Conservation (phyloP, 1,140 invertebrate genomes). For the Tetragnatha versicolor region DNA sequence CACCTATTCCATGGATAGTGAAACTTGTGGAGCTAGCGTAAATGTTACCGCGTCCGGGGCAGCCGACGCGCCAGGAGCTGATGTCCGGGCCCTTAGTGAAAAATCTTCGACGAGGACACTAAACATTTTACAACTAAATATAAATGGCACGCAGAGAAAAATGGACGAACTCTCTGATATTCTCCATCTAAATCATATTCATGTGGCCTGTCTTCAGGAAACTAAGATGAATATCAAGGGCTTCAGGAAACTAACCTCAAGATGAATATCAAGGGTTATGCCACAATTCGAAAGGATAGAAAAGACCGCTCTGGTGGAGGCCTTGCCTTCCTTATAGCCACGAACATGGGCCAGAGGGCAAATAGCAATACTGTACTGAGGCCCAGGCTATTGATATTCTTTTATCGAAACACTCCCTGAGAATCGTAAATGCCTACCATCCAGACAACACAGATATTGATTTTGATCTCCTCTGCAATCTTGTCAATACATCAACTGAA, state of each 20-base stretch:
- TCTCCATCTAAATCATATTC: too few species aligned
- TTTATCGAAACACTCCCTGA: neutral
- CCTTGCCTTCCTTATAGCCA: conserved; percentile 4
- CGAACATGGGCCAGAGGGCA: neutral
- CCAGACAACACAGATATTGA: neutral
- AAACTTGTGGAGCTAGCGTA: too few species aligned
- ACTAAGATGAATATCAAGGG: conserved; percentile 10
- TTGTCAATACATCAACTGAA: neutral
- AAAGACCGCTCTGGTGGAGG: conserved; percentile 15
- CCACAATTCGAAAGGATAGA: conserved; percentile 10
- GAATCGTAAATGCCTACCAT: neutral
- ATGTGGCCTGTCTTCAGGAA: conserved; percentile 4
- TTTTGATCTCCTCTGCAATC: neutral
- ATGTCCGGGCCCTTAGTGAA: neutral
- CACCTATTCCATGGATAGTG: too few species aligned
- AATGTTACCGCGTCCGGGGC: conserved; percentile 21
- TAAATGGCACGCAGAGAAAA: conserved; percentile 6
- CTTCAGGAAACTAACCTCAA: too few species aligned
- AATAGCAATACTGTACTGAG: neutral
- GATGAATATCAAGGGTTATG: neutral
- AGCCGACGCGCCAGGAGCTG: conserved; percentile 12
- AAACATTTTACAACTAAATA: conserved; percentile 22
- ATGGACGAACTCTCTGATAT: neutral
- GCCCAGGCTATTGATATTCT: neutral
- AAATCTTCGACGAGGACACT: neutral